Conservation (phyloP, 2,888 invertebrate genomes). For the Galeruca laticollis region DNA sequence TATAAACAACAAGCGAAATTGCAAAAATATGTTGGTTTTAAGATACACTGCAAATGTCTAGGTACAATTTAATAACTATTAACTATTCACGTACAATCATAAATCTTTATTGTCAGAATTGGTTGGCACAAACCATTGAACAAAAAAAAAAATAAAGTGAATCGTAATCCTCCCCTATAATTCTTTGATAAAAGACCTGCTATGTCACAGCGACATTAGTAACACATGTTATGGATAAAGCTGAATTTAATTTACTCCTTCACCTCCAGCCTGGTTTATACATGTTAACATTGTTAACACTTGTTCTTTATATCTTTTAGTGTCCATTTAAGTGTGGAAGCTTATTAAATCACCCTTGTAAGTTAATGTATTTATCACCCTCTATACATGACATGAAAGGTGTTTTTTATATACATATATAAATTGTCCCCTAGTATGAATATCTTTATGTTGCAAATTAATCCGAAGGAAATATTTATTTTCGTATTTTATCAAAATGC, state of each 20-base stretch:
- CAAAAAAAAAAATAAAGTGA: constrained; percentile 55
- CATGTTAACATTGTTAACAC: constrained; percentile 43
- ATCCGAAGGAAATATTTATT: not conserved
- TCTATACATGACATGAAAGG: constrained; percentile 16
- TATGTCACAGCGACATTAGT: constrained; percentile 49
- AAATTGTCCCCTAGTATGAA: constrained; percentile 3
- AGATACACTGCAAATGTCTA: too few relatives aligned
- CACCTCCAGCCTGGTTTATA: constrained; percentile 36
- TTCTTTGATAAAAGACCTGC: constrained; percentile 53
- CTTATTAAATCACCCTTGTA: constrained; percentile 46
- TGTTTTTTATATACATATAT: constrained; percentile 15
- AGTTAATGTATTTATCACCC: constrained; percentile 38
- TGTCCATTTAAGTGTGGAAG: constrained; percentile 47
- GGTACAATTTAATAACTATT: too few relatives aligned
- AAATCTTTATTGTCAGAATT: constrained; percentile 30
- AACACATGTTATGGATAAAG: constrained; percentile 60
- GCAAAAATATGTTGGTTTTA: too few relatives aligned
- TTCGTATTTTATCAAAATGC: not conserved
- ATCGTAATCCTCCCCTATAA: constrained; percentile 59
- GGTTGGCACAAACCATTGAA: constrained; percentile 29
- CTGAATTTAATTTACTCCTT: constrained; percentile 52
- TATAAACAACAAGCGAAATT: too few relatives aligned
- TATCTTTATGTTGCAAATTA: constrained; percentile 4
- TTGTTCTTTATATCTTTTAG: constrained; percentile 49
- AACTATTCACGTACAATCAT: constrained; percentile 9